These are phyloP conservation scores for Bombus impatiens DNA, from an alignment of 1,140 invertebrate genomes.

Conservation along the genomic window DNA sequence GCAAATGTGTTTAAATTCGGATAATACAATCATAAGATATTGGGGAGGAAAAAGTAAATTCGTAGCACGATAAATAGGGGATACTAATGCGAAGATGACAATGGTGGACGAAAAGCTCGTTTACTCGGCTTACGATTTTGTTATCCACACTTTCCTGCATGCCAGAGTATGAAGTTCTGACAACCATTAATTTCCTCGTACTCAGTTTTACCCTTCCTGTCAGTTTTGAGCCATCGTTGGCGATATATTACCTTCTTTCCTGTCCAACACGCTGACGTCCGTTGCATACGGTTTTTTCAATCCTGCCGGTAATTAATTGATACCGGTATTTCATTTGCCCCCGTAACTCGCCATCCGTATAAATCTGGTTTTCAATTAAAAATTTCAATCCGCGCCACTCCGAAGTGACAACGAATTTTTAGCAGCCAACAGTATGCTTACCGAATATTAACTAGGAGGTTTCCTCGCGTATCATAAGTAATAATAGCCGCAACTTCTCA, in stretches of 20 bases:
- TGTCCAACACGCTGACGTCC: slow-evolving; percentile 42
- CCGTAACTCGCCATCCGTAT: slow-evolving; percentile 27
- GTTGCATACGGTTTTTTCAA: slow-evolving; percentile 40
- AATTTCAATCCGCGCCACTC: slow-evolving; percentile 20
- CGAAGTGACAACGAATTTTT: slow-evolving; percentile 22
- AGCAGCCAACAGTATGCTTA: too few species aligned
- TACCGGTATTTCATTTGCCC: slow-evolving; percentile 35
- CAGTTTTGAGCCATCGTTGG: slow-evolving; percentile 58
- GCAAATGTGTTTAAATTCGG: not conserved
- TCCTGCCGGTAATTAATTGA: slow-evolving; percentile 62
- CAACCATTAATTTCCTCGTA: slow-evolving; percentile 65
- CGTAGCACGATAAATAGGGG: not conserved
- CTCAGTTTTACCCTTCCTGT: slow-evolving; percentile 55
- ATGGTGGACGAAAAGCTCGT: slow-evolving; percentile 14
- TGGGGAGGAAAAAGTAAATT: not conserved
- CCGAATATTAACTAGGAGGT: not conserved
- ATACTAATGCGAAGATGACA: slow-evolving; percentile 26
- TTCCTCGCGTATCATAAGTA: not conserved
- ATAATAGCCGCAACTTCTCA: not conserved
- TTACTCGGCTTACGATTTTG: slow-evolving; percentile 41
- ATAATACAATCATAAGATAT: not conserved
- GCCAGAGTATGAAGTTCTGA: slow-evolving; percentile 52
- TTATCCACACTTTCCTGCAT: slow-evolving; percentile 52
- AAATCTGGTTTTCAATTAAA: slow-evolving; percentile 58
- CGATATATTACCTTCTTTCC: slow-evolving; percentile 59